These are phyloP conservation scores for Phasianus colchicus DNA, from an alignment of 2,113 vertebrate genomes.

Conservation along the genomic window DNA sequence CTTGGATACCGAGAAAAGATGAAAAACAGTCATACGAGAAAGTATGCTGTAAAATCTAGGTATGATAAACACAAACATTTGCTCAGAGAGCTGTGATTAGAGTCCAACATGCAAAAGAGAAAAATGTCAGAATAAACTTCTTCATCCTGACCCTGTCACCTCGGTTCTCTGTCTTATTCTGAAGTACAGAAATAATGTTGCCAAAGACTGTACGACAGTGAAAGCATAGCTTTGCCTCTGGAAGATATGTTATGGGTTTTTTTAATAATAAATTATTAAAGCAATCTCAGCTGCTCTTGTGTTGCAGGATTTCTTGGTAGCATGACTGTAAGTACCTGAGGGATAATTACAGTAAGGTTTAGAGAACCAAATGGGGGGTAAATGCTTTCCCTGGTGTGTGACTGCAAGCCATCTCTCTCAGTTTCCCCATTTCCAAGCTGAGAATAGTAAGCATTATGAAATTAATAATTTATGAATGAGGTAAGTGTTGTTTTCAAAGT, in stretches of 20 bases:
- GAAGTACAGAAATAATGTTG: neutral
- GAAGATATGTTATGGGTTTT: neutral
- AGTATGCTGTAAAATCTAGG: neutral
- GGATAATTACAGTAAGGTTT: constrained; percentile 32
- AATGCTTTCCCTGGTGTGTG: constrained; percentile 52
- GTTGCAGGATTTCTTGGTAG: constrained; percentile 43
- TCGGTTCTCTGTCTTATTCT: neutral
- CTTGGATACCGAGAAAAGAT: neutral
- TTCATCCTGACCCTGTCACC: neutral
- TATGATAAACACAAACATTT: neutral
- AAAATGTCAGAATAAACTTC: neutral
- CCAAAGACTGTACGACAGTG: neutral
- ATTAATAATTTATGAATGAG: constrained; percentile 54
- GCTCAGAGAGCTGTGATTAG: neutral
- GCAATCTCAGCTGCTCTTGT: constrained; percentile 6
- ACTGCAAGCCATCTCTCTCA: neutral
- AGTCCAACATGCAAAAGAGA: neutral
- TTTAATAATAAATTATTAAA: constrained; percentile 51
- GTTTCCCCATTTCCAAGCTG: constrained; percentile 25
- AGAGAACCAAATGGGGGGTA: constrained; percentile 51
- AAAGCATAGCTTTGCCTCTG: neutral
- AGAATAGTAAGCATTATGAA: constrained; percentile 24
- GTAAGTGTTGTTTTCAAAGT: constrained; percentile 8
- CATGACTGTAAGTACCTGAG: neutral
- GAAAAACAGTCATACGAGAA: neutral